Base-by-base conservation (phyloP, 2,888 invertebrate genomes). In the Macroteleia sp. region DNA sequence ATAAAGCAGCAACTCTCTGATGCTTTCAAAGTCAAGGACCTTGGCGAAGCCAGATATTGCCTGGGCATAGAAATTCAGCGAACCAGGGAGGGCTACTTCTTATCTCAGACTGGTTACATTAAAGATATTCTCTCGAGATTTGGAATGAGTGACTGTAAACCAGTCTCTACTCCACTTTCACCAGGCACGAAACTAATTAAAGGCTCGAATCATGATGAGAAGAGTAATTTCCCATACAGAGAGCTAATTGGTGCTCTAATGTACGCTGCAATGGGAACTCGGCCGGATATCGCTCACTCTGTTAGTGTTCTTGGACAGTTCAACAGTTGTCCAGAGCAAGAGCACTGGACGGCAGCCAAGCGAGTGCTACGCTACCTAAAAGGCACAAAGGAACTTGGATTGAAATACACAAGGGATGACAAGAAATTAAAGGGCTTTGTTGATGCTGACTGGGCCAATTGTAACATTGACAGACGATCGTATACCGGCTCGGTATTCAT, bases 41-140 rank as follows among this genome's bases (percentile, higher is more conserved):
- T 83, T 1, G 84, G 82, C 12, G 54, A 66, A 44, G 76, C 66
- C 4, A 44, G 36, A 9, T 66, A 80, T 59, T 84, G 81, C 56
- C 52, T 85, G 12, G 83, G 82, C 25, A 80, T 85, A 1, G 81
- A 85, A 64, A 80, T 84, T 4, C 1, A 10, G 1, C 9, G 25
- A 22, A 25, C 22, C 2, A 25, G 6, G 19, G 41, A 42, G 22
- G 9, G 46, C 12, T 12, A 3, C 8, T 5, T 14, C 36, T 42
- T 42, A n/a, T 41, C 39, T 32, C 67, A 80, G 34, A n/a, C 25
- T 22, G 57, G 34, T 12, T 56, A 62, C 34, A 78, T 75, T n/a
- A 20, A 50, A 3, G 74, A 66, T 16, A 42, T 81, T 19, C 25
- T 81, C 25, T 9, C 28, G 20, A 64, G 57, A 54, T 82, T 82